Conservation (phyloP, 2,888 invertebrate genomes). For the Aethes cnicana region DNA sequence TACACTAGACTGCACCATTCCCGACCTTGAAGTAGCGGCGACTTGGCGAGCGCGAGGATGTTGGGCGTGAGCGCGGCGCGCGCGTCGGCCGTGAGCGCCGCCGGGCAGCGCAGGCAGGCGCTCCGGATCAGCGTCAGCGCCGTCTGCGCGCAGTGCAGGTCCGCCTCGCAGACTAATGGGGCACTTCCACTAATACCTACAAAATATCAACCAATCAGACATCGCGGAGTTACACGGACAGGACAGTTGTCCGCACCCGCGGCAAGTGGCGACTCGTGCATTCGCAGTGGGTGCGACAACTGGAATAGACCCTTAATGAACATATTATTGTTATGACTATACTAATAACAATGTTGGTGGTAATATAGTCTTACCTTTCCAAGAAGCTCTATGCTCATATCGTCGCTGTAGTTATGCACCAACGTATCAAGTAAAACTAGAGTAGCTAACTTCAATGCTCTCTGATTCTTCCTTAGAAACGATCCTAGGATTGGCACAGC, state of each 20-base stretch:
- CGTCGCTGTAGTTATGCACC: slow-evolving; percentile 91
- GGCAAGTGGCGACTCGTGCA: no score
- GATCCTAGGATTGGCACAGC: slow-evolving; percentile 96
- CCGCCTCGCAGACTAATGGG: slow-evolving; percentile 96
- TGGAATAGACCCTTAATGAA: no score
- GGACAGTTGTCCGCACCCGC: no score
- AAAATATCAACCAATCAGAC: background rate
- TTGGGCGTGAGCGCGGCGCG: slow-evolving; percentile 90
- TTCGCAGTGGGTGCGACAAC: no score
- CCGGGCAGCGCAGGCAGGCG: slow-evolving; percentile 89
- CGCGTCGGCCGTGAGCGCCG: slow-evolving; percentile 88
- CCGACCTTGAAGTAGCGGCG: slow-evolving; percentile 93
- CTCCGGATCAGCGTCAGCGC: slow-evolving; percentile 92
- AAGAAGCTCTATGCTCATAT: slow-evolving; percentile 87
- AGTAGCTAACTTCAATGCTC: slow-evolving; percentile 95
- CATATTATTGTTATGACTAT: no score
- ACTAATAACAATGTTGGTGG: no score
- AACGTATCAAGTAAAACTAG: slow-evolving; percentile 94
- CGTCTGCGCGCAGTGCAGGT: slow-evolving; percentile 97
- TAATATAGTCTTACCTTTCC: slow-evolving; percentile 84
- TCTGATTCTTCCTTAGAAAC: slow-evolving; percentile 97
- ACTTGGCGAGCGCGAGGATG: slow-evolving; percentile 92
- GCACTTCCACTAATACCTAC: slow-evolving; percentile 92
- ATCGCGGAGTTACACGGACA: no score
- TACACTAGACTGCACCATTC: background rate